These are phyloP conservation scores for Vireo griseus DNA, from an alignment of 2,797 vertebrate species.

Conservation along the genomic window DNA sequence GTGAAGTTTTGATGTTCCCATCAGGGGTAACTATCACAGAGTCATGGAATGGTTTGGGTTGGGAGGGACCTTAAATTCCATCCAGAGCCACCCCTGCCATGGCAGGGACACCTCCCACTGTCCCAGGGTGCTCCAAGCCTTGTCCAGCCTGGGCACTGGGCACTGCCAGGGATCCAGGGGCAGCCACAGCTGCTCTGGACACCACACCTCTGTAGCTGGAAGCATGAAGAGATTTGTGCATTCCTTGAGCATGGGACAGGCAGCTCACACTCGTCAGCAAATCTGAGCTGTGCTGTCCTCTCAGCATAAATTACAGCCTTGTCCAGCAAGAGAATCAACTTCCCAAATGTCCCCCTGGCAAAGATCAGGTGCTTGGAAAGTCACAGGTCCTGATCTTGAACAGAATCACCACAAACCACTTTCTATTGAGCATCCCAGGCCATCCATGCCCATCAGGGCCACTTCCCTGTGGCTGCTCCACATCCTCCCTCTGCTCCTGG, in stretches of 20 bases:
- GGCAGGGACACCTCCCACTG: not conserved
- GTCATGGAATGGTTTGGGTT: not conserved
- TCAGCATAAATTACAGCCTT: not conserved
- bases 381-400: not conserved
- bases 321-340: not conserved
- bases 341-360: not conserved
- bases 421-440: not conserved
- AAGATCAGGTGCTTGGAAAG: not conserved
- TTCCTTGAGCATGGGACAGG: accelerated
- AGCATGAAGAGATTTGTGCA: not conserved
- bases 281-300: accelerated
- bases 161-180: not conserved
- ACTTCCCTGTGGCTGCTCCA: not conserved
- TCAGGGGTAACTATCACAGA: too few species aligned
- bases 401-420: not conserved
- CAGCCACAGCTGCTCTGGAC: not conserved
- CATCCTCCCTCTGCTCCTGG: not conserved
- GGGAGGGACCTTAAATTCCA: not conserved
- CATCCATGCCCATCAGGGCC: too few species aligned
- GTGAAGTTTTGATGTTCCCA: not conserved
- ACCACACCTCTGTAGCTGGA: not conserved
- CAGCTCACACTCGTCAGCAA: accelerated
- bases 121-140: not conserved
- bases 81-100: not conserved
- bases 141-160: not conserved